These are phyloP conservation scores for Drosophila bocki DNA, from an alignment of 1,140 invertebrate genomes.

Conservation along the genomic window DNA sequence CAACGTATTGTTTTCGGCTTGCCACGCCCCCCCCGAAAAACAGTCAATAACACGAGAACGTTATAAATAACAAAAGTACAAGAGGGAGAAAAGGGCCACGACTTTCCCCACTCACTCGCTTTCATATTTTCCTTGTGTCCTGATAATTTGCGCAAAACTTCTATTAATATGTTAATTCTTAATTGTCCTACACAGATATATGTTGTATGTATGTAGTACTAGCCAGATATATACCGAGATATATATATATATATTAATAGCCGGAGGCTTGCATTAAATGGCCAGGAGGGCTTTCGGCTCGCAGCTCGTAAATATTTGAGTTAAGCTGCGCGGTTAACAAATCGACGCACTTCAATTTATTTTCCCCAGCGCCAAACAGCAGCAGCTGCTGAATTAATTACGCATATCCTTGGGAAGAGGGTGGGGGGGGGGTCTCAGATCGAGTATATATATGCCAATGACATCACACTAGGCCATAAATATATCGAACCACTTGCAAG, in stretches of 20 bases:
- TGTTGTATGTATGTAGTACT: neutral
- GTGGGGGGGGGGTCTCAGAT: neutral
- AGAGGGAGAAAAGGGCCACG: neutral
- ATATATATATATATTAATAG: constrained; percentile 59
- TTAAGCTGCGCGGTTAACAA: constrained; percentile 75
- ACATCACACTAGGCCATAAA: constrained; percentile 63
- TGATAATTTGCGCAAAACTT: constrained; percentile 82
- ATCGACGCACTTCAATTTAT: constrained; percentile 79
- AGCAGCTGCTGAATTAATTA: constrained; percentile 63
- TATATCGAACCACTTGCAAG: constrained; percentile 1
- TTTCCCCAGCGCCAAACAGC: constrained; percentile 11
- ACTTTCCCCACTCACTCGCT: neutral
- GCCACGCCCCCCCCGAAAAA: constrained; percentile 51
- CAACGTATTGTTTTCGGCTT: constrained; percentile 78
- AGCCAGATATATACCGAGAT: neutral
- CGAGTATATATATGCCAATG: constrained; percentile 26
- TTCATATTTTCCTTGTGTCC: constrained; percentile 67
- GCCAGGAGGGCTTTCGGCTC: constrained; percentile 21
- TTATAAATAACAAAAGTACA: constrained; percentile 82
- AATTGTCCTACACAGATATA: constrained; percentile 61
- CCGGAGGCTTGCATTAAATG: constrained; percentile 58
- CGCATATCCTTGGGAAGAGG: constrained; percentile 47
- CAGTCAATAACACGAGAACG: constrained; percentile 81
- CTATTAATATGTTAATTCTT: constrained; percentile 84
- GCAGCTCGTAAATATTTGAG: constrained; percentile 73